These are phyloP conservation scores for Anolis carolinensis DNA, from an alignment of 2,113 vertebrate genomes.

Conservation along the genomic window DNA sequence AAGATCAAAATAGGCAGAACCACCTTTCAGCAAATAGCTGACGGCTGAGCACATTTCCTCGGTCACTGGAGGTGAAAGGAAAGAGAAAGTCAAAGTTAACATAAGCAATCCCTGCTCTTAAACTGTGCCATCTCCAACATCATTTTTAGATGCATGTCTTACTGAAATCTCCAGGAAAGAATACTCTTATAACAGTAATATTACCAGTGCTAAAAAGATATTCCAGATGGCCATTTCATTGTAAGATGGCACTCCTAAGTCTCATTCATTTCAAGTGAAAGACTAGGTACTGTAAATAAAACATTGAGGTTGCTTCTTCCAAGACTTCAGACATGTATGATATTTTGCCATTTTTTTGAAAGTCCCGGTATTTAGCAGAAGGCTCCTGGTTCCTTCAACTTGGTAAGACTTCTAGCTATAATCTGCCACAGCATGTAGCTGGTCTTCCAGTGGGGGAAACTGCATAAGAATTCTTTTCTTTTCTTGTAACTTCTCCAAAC, in stretches of 20 bases:
- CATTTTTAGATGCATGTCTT: background rate
- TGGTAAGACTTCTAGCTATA: too few relatives aligned
- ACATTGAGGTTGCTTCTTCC: too few relatives aligned
- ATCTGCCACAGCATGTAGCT: too few relatives aligned
- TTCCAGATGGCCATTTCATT: background rate
- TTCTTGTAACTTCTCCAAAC: too few relatives aligned
- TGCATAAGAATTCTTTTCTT: too few relatives aligned
- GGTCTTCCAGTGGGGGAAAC: too few relatives aligned
- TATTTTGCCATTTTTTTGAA: too few relatives aligned
- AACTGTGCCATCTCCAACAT: background rate
- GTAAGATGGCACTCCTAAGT: background rate
- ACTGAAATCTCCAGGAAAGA: background rate
- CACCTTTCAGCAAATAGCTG: conserved; percentile 18
- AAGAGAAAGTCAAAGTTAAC: background rate
- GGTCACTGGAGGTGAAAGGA: background rate
- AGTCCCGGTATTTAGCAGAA: too few relatives aligned
- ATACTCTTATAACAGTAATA: background rate
- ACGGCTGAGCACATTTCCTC: conserved; percentile 30
- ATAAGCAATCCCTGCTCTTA: background rate
- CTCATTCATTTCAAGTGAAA: too few relatives aligned
- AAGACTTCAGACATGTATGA: too few relatives aligned
- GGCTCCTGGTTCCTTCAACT: too few relatives aligned
- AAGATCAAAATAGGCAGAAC: conserved; percentile 13
- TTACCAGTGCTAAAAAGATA: background rate
- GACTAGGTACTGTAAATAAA: too few relatives aligned